Conservation (phyloP, 2,888 invertebrate species). For the Catocala fraxini region DNA sequence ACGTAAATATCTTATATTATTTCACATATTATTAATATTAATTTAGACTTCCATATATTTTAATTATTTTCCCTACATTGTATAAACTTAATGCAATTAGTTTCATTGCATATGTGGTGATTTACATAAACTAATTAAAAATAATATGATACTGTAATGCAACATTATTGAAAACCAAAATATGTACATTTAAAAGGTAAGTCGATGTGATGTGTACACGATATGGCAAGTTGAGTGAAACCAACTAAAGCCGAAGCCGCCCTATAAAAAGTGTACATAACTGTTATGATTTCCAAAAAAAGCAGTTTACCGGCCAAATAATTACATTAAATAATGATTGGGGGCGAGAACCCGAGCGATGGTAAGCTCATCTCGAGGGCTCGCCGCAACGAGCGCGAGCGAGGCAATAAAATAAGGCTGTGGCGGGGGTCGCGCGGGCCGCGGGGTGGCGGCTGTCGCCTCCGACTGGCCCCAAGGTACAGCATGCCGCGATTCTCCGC, state of each 20-base stretch:
- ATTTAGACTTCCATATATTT: too few species aligned
- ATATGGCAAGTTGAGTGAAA: constrained; percentile 51
- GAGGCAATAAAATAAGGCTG: constrained; percentile 78
- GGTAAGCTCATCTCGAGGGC: constrained; percentile 82
- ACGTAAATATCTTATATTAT: constrained; percentile 6
- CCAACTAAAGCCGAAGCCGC: constrained; percentile 54
- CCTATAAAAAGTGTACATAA: constrained; percentile 71
- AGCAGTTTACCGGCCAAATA: constrained; percentile 77
- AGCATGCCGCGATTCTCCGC: constrained; percentile 52
- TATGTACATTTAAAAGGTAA: constrained; percentile 28
- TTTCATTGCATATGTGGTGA: too few species aligned
- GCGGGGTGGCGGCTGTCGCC: constrained; percentile 52
- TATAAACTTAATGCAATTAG: too few species aligned
- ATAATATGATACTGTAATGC: background rate
- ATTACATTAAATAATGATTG: constrained; percentile 85
- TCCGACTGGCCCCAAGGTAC: constrained; percentile 40
- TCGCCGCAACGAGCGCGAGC: constrained; percentile 69
- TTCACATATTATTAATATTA: too few species aligned
- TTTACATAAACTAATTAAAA: too few species aligned
- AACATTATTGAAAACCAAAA: constrained; percentile 18
- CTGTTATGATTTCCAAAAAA: constrained; percentile 78
- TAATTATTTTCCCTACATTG: too few species aligned
- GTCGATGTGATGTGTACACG: constrained; percentile 20
- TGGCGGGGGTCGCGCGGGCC: constrained; percentile 47
- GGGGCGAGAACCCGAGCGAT: constrained; percentile 74